Base-by-base conservation (phyloP, 2,113 vertebrate species). In the Phalacrocorax carbo region DNA sequence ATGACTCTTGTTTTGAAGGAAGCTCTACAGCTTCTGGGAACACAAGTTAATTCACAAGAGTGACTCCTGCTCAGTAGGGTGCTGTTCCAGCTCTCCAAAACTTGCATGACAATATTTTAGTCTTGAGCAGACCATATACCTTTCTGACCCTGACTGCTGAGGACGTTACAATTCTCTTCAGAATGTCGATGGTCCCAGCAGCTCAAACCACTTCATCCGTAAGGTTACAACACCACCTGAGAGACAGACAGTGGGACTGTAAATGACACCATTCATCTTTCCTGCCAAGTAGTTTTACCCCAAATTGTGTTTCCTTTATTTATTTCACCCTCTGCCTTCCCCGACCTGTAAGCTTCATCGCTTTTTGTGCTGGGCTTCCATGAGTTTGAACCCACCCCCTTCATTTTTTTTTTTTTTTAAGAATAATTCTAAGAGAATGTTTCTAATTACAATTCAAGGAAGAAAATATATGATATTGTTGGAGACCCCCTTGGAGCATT, bases 401-500 rank as follows among this genome's bases (percentile, higher is more conserved):
- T 38, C 38, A 38, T 38, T 38, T 38, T 38, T 38, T 38, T 38
- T 38, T 38, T 38, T 82, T 93, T 90, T 88, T 7, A 51, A 62
- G 81, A 81, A 79, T 30, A 58, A 9, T 86, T 91, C 68, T 60
- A 79, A 65, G 36, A 60, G 68, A 82, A 76, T 94, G 94, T n/a
- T 96, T 97, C 89, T 80, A 95, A 96, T 97, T 96, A 97, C 46
- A 96, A 82, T 85, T 85, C 5, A 13, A 89, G 70, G 20, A 95
- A 94, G 38, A 92, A 96, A 96, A 94, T 87, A 92, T 93, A 95
- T 72, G 30, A 82, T 94, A 95, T 92, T 94, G 94, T 65, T 95
- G 73, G 88, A 94, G 94, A 95, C 95, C 95, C 89, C 96, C 95
- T 94, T 91, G 93, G 81, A 94, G 91, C 94, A 80, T 92, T 94